These are phyloP conservation scores for Saimiri boliviensis DNA, from an alignment of 2,113 vertebrate genomes.

Conservation along the genomic window DNA sequence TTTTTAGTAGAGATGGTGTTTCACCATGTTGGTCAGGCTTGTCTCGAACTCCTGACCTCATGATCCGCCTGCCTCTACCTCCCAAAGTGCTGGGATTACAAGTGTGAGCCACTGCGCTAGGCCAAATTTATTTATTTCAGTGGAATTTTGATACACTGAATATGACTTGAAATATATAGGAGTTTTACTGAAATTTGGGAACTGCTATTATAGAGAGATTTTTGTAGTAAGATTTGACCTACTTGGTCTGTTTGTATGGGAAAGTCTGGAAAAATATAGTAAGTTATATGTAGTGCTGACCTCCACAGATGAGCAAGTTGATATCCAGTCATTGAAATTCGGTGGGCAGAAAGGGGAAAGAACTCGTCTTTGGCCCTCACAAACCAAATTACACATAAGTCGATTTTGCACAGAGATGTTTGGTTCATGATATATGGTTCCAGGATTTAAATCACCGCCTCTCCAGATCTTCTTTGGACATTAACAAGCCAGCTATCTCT, in stretches of 20 bases:
- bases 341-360: neutral
- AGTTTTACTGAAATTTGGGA: constrained; percentile 42
- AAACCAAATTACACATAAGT: constrained; percentile 5
- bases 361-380: neutral
- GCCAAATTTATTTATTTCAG: neutral
- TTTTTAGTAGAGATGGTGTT: too few relatives aligned
- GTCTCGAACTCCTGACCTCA: too few relatives aligned
- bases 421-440: constrained; percentile 22
- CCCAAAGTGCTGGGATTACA: too few relatives aligned
- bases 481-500: neutral
- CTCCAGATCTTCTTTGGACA: constrained; percentile 24
- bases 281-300: neutral
- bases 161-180: constrained; percentile 22
- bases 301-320: neutral
- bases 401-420: neutral
- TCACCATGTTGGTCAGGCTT: too few relatives aligned
- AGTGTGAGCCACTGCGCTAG: neutral
- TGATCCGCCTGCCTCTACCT: too few relatives aligned
- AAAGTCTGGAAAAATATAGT: constrained; percentile 30
- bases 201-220: neutral
- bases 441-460: constrained; percentile 26
- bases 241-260: neutral
- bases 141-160: constrained; percentile 39
- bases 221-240: constrained; percentile 12
- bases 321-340: neutral